These are phyloP conservation scores for Ornithoptera alexandrae DNA, from an alignment of 2,888 invertebrate genomes.

Conservation along the genomic window DNA sequence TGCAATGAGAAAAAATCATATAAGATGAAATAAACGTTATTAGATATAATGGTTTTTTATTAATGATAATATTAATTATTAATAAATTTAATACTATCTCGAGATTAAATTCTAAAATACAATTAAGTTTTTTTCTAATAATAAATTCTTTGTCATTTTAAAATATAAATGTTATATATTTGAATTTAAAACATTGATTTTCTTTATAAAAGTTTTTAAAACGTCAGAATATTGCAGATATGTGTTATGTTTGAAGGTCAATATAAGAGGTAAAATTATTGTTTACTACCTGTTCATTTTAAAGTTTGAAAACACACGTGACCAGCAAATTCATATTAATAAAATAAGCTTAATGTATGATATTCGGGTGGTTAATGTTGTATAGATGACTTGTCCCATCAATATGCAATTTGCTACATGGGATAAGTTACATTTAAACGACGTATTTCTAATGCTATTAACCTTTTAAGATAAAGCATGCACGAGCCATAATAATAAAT, in stretches of 20 bases:
- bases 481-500: background rate
- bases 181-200: too few relatives aligned
- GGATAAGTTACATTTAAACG: conserved; percentile 18
- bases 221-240: too few relatives aligned
- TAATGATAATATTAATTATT: conserved; percentile 18
- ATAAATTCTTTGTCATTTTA: too few relatives aligned
- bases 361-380: background rate
- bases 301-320: too few relatives aligned
- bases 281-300: too few relatives aligned
- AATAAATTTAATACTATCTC: background rate
- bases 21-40: conserved; percentile 23
- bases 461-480: conserved; percentile 11
- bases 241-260: too few relatives aligned
- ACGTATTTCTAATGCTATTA: conserved; percentile 22
- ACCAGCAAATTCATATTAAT: too few relatives aligned
- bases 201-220: too few relatives aligned
- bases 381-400: conserved; percentile 15
- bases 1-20: conserved; percentile 35
- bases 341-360: background rate
- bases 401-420: conserved; percentile 6
- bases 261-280: too few relatives aligned
- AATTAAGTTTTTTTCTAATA: too few relatives aligned
- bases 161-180: too few relatives aligned
- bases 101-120: background rate
- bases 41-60: conserved; percentile 9